These are phyloP conservation scores for Atrichornis clamosus DNA, from an alignment of 2,113 vertebrate genomes.

Conservation along the genomic window DNA sequence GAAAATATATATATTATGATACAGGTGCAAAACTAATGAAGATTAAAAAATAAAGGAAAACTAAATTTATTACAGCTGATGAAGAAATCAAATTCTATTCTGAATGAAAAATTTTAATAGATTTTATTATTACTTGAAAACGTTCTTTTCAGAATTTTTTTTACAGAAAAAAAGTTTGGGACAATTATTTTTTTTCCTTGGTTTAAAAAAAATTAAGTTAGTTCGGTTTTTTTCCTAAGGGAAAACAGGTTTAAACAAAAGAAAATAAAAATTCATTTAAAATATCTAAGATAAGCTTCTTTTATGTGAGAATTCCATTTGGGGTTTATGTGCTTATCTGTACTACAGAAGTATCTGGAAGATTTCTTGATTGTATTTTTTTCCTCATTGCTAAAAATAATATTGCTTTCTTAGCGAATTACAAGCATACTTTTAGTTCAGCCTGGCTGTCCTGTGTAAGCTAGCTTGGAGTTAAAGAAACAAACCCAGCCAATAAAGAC, in stretches of 20 bases:
- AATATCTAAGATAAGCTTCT: background rate
- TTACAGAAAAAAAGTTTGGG: background rate
- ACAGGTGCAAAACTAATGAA: background rate
- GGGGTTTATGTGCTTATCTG: background rate
- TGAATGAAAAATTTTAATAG: background rate
- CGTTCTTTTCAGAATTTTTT: background rate
- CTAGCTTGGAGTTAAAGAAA: background rate
- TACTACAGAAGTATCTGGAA: background rate
- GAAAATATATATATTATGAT: background rate
- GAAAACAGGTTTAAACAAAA: background rate
- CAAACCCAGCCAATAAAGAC: background rate
- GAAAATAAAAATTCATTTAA: background rate
- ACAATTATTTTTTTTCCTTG: background rate
- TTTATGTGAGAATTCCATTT: background rate
- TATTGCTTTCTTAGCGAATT: slow-evolving; percentile 17
- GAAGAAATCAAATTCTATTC: background rate
- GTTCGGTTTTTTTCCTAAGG: background rate
- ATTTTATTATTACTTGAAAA: background rate
- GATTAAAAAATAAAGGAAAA: background rate
- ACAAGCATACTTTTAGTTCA: background rate
- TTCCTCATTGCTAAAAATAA: background rate
- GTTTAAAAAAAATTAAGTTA: background rate
- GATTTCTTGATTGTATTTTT: background rate
- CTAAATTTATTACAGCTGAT: background rate
- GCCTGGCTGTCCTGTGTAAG: background rate